Conservation (phyloP, 1,140 invertebrate species). For the Ylistrum balloti region DNA sequence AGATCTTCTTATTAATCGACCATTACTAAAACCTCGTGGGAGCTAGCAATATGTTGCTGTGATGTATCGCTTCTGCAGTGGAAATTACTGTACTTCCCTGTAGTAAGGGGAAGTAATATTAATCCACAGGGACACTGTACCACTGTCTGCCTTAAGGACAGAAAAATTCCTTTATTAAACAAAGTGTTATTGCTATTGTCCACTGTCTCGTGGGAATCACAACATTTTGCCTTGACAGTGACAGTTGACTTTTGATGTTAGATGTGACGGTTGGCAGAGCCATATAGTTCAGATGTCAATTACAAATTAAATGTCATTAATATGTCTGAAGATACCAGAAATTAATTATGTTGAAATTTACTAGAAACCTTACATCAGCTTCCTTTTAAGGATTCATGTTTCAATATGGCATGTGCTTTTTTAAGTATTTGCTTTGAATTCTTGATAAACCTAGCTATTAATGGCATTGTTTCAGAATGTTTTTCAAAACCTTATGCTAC, state of each 20-base stretch:
- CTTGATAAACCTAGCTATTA: no score
- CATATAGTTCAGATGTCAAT: background rate
- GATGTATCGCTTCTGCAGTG: background rate
- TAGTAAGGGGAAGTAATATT: constrained; percentile 22
- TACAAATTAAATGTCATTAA: background rate
- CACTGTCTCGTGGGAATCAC: background rate
- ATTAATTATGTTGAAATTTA: no score
- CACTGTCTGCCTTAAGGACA: background rate
- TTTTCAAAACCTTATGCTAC: no score
- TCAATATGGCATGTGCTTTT: no score
- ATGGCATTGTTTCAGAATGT: no score
- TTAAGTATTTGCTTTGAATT: no score
- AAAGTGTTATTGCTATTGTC: constrained; percentile 23
- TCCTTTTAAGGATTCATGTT: no score
- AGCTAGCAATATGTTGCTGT: background rate
- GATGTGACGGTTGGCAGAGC: background rate
- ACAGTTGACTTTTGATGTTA: background rate
- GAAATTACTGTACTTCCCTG: background rate
- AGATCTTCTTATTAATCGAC: no score
- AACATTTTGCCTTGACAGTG: background rate
- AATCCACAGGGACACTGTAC: background rate
- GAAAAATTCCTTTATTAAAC: background rate
- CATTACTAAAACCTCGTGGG: no score
- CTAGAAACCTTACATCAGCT: no score
- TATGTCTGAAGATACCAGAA: no score